These are phyloP conservation scores for Blennius ocellaris DNA, from an alignment of 2,113 vertebrate species.

Conservation along the genomic window DNA sequence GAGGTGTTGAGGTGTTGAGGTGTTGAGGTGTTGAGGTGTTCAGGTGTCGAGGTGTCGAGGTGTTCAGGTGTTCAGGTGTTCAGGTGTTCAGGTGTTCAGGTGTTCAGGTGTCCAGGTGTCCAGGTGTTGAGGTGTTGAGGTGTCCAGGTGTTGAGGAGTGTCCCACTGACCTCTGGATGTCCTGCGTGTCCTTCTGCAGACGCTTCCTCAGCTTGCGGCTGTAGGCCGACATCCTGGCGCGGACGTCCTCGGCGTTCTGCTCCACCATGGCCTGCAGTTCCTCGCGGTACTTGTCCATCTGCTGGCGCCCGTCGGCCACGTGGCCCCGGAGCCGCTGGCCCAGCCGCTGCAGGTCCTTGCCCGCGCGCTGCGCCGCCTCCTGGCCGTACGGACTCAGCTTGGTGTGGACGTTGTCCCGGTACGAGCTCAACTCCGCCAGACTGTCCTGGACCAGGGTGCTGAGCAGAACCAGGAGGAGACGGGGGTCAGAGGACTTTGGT, in stretches of 20 bases:
- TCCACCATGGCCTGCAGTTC: slow-evolving; percentile 80
- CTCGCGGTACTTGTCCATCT: slow-evolving; percentile 68
- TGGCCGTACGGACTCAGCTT: slow-evolving; percentile 76
- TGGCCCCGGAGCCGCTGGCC: slow-evolving; percentile 60
- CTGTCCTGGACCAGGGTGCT: slow-evolving; percentile 83
- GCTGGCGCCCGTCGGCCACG: slow-evolving; percentile 68
- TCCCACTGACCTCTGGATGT: slow-evolving; percentile 80
- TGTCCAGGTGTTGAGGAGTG: too few relatives aligned
- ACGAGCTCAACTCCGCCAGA: slow-evolving; percentile 75
- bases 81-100: too few relatives aligned
- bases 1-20: too few relatives aligned
- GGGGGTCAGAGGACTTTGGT: too few relatives aligned
- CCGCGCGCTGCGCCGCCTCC: slow-evolving; percentile 55
- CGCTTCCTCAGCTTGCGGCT: slow-evolving; percentile 84
- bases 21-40: too few relatives aligned
- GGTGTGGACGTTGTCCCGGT: slow-evolving; percentile 71
- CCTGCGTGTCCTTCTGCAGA: slow-evolving; percentile 79
- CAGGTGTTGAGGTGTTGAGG: too few relatives aligned
- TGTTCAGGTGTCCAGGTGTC: too few relatives aligned
- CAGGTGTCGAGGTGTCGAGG: too few relatives aligned
- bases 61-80: too few relatives aligned
- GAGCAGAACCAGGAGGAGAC: not conserved
- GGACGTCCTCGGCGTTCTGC: slow-evolving; percentile 77
- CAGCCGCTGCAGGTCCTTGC: slow-evolving; percentile 70
- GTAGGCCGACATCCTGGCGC: slow-evolving; percentile 63